Conservation (phyloP, 2,888 invertebrate species). For the Eupithecia abbreviata region DNA sequence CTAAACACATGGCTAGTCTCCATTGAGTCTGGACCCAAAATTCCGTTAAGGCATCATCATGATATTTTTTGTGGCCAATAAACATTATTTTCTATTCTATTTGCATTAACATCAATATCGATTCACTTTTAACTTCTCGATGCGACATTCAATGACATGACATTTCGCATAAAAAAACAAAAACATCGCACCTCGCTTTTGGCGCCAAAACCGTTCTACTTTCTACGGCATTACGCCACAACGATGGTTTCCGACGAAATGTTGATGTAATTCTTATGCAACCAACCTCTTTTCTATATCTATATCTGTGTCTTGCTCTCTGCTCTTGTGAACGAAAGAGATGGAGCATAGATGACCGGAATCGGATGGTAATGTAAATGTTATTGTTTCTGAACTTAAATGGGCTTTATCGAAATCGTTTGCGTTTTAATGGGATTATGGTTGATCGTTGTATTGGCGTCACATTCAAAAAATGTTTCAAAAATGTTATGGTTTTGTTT, state of each 20-base stretch:
- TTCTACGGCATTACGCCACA: constrained; percentile 42
- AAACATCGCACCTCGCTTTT: constrained; percentile 27
- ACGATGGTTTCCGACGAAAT: constrained; percentile 44
- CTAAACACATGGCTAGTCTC: too few relatives aligned
- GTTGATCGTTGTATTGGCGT: too few relatives aligned
- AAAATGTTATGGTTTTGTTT: too few relatives aligned
- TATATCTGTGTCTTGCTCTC: constrained; percentile 37
- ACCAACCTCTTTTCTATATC: constrained; percentile 44
- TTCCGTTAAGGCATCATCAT: too few relatives aligned
- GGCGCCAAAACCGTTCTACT: constrained; percentile 43
- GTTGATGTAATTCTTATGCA: constrained; percentile 44
- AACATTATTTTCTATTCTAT: too few relatives aligned
- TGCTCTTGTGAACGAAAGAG: constrained; percentile 13
- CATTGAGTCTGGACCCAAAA: too few relatives aligned
- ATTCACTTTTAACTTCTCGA: background rate
- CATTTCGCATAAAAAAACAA: constrained; percentile 27
- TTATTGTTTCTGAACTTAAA: constrained; percentile 14
- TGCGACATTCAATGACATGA: background rate
- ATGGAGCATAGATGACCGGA: constrained; percentile 16
- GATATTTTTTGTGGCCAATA: too few relatives aligned
- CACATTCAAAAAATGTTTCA: too few relatives aligned
- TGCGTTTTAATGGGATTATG: background rate
- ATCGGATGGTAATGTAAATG: constrained; percentile 10
- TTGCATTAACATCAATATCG: too few relatives aligned
- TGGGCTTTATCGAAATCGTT: constrained; percentile 1